Conservation (phyloP, 1,140 invertebrate species). For the Pararge aegeria region DNA sequence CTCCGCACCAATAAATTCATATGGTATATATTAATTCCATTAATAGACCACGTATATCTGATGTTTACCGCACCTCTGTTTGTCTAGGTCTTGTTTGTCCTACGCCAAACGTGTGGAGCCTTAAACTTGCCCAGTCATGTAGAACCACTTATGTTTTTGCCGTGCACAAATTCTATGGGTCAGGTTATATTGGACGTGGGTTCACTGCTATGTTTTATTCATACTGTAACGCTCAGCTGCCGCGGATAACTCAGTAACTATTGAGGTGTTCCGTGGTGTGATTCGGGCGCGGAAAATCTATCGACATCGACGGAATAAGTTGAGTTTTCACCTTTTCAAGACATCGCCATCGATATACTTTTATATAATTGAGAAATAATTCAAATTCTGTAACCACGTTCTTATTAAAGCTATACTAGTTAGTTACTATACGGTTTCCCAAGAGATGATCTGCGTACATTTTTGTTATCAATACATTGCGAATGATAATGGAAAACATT, state of each 20-base stretch:
- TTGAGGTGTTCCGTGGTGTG: constrained; percentile 53
- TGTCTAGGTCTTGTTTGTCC: constrained; percentile 52
- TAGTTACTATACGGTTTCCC: too few relatives aligned
- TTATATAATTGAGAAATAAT: neutral
- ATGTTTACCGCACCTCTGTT: constrained; percentile 55
- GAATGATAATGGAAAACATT: too few relatives aligned
- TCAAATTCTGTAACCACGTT: too few relatives aligned
- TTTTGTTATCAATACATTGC: too few relatives aligned
- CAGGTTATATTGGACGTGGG: constrained; percentile 37
- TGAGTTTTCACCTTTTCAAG: neutral
- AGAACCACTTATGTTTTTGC: constrained; percentile 14
- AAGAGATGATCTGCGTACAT: too few relatives aligned
- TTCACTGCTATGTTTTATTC: constrained; percentile 69
- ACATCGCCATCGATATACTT: neutral
- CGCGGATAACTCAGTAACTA: constrained; percentile 66
- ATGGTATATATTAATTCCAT: constrained; percentile 51
- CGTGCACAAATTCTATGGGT: constrained; percentile 17
- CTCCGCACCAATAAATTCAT: too few relatives aligned
- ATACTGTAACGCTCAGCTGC: constrained; percentile 56
- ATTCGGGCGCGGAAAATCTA: constrained; percentile 44
- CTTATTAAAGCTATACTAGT: too few relatives aligned
- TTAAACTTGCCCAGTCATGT: constrained; percentile 31
- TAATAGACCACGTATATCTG: constrained; percentile 35
- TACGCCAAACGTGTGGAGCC: constrained; percentile 31
- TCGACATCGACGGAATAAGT: constrained; percentile 25